phyloP scores from a whole-genome alignment of 2,113 vertebrate species.

The Tetraodon nigroviridis region DNA sequence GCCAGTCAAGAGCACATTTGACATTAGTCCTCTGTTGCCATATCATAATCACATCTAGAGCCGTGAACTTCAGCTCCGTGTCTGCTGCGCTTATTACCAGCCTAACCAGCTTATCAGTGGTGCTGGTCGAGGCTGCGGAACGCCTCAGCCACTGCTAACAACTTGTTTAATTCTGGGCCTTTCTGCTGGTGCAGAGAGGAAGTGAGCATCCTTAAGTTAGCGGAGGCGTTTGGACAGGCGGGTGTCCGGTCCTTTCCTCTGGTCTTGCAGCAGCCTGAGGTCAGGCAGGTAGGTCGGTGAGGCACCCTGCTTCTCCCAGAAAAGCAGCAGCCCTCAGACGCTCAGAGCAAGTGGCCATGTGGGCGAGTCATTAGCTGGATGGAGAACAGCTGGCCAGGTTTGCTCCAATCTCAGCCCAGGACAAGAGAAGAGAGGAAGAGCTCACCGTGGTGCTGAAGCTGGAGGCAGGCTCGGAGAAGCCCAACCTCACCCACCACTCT shows the following conservation, averaged over 20 bases:
- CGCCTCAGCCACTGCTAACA: too few relatives aligned
- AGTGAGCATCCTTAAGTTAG: neutral
- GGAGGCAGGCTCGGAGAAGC: neutral
- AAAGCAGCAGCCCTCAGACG: slow-evolving; percentile 3
- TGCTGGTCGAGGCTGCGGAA: too few relatives aligned
- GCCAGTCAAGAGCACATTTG: neutral
- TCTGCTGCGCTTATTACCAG: neutral
- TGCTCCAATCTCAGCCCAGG: slow-evolving; percentile 12
- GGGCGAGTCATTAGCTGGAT: slow-evolving; percentile 39
- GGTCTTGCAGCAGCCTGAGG: neutral
- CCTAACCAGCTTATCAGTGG: neutral
- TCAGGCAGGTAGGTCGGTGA: too few relatives aligned
- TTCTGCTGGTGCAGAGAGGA: too few relatives aligned
- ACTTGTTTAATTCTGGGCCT: too few relatives aligned
- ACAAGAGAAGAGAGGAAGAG: slow-evolving; percentile 10
- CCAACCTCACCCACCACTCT: too few relatives aligned
- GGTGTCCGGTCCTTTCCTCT: neutral
- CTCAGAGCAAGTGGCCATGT: slow-evolving; percentile 18
- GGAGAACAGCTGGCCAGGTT: slow-evolving; percentile 39
- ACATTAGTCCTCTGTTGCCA: neutral
- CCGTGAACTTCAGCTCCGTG: slow-evolving; percentile 5
- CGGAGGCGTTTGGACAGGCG: slow-evolving; percentile 18
- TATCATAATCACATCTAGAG: slow-evolving; percentile 39
- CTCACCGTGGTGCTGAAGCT: slow-evolving; percentile 45
- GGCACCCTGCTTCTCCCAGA: neutral